Evolutionary conservation across 2,113 vertebrate genomes (phyloP).

Genomic region (Cacatua alba): DNA sequence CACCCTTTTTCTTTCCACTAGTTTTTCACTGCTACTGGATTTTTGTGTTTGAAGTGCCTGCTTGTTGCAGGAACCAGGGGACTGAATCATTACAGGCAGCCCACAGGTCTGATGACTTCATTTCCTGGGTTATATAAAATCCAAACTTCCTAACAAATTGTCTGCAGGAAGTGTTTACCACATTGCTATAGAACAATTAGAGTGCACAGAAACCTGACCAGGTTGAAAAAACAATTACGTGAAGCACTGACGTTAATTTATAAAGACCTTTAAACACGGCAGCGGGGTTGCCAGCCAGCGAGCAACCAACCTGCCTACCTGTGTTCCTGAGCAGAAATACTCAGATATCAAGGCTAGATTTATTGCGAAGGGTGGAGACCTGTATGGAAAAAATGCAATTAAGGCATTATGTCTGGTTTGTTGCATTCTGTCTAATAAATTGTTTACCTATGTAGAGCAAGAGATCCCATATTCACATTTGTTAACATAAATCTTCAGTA

Average conservation of each 20-base stretch:
- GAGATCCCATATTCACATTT: not conserved
- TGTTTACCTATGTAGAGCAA: not conserved
- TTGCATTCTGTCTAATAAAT: not conserved
- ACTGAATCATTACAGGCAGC: slow-evolving; percentile 8
- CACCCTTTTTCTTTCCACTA: not conserved
- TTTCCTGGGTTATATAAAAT: slow-evolving; percentile 63
- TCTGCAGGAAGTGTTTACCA: slow-evolving; percentile 56
- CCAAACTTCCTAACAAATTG: slow-evolving; percentile 50
- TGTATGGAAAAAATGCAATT: not conserved
- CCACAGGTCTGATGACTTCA: slow-evolving; percentile 49
- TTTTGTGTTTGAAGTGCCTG: not conserved
- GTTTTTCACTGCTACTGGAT: not conserved
- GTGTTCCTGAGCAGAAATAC: not conserved
- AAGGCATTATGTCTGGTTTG: not conserved
- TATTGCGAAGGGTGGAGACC: not conserved
- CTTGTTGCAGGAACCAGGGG: slow-evolving; percentile 6
- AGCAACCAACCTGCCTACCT: not conserved
- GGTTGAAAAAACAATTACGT: slow-evolving; percentile 14
- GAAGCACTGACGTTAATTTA: not conserved
- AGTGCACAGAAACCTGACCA: slow-evolving; percentile 4
- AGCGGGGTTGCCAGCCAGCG: not conserved
- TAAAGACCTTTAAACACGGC: not conserved
- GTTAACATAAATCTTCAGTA: not conserved
- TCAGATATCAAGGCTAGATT: not conserved
- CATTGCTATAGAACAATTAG: slow-evolving; percentile 48